These are phyloP conservation scores for Gallinago stenura DNA, from an alignment of 2,797 vertebrate genomes.

Conservation along the genomic window DNA sequence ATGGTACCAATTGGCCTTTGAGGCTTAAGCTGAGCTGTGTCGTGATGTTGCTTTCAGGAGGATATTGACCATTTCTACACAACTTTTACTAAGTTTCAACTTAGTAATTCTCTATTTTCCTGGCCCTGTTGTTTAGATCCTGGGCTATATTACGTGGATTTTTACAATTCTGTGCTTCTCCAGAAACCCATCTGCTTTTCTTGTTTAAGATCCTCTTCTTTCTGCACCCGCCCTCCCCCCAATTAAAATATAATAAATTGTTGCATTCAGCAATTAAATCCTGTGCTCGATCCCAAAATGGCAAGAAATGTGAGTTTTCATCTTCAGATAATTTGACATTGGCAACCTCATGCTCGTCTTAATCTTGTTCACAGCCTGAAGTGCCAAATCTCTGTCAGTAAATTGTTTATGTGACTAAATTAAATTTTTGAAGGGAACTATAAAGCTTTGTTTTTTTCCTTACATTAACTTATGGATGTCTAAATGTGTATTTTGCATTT, in stretches of 20 bases:
- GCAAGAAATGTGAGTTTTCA: not conserved
- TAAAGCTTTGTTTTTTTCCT: not conserved
- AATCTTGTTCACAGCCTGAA: not conserved
- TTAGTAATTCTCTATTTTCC: not conserved
- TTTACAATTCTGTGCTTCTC: not conserved
- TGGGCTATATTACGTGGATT: not conserved
- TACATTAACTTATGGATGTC: not conserved
- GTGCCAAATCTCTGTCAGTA: slow-evolving; percentile 3
- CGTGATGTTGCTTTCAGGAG: not conserved
- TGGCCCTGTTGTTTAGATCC: not conserved
- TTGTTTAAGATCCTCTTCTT: not conserved
- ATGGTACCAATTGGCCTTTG: not conserved
- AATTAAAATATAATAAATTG: not conserved
- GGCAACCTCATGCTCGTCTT: not conserved
- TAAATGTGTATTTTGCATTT: not conserved
- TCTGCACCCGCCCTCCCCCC: not conserved
- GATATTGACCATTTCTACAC: not conserved
- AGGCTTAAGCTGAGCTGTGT: not conserved
- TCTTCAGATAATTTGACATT: slow-evolving; percentile 6
- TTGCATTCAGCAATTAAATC: not conserved
- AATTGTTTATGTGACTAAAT: slow-evolving; percentile 7
- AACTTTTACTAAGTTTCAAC: not conserved
- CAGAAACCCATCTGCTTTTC: not conserved
- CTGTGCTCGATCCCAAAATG: not conserved
- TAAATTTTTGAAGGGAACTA: not conserved